Conservation (phyloP, 1,140 invertebrate genomes). For the Macrobrachium nipponense region DNA sequence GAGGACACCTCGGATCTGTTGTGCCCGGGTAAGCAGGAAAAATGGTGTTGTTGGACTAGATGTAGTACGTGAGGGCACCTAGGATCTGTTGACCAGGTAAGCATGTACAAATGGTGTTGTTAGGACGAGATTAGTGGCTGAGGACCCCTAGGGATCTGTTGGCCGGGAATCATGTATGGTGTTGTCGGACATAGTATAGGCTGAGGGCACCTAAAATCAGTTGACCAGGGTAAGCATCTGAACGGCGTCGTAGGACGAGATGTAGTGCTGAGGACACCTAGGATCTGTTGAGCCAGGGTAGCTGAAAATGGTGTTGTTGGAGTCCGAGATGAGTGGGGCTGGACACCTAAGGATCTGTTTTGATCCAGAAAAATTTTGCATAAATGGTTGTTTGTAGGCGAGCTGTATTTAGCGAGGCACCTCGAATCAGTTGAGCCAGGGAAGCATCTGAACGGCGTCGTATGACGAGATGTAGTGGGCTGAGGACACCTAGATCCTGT, state of each 20-base stretch:
- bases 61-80: conserved; percentile 4
- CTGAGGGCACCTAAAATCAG: neutral
- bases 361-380: too few species aligned
- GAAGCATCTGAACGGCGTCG: conserved; percentile 16
- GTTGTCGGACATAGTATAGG: neutral
- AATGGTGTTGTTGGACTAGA: neutral
- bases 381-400: too few species aligned
- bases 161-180: conserved; percentile 4
- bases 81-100: neutral
- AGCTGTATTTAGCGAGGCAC: conserved; percentile 13
- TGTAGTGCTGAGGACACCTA: conserved; percentile 20
- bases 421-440: conserved; percentile 47
- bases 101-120: too few species aligned
- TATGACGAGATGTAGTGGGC: neutral
- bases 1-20: conserved; percentile 26
- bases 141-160: neutral
- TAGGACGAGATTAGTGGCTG: neutral
- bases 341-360: too few species aligned
- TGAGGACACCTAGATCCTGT: conserved; percentile 32
- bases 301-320: conserved; percentile 64
- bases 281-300: conserved; percentile 35
- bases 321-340: too few species aligned
- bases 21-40: conserved; percentile 4
- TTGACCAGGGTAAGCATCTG: neutral
- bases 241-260: conserved; percentile 7